These are phyloP conservation scores for Campoletis sonorensis DNA, from an alignment of 1,140 invertebrate species.

Conservation along the genomic window DNA sequence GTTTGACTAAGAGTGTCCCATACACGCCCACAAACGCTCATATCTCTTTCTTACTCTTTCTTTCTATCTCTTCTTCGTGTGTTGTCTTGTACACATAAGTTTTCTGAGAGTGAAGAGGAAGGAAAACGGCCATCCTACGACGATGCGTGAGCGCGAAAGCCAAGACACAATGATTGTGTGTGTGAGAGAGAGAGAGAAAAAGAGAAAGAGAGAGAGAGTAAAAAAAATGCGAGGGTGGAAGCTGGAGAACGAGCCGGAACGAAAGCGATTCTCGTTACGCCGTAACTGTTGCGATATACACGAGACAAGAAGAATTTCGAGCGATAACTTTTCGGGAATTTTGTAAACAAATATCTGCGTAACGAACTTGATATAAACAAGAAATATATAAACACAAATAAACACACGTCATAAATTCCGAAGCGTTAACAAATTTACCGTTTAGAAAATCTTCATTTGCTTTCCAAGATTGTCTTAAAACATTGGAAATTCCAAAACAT, in stretches of 20 bases:
- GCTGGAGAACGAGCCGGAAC: slow-evolving; percentile 33
- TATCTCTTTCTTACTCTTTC: background rate
- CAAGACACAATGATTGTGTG: background rate
- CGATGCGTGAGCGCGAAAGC: slow-evolving; percentile 46
- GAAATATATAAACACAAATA: too few relatives aligned
- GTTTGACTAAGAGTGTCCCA: background rate
- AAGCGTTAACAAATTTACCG: too few relatives aligned
- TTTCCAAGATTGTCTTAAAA: too few relatives aligned
- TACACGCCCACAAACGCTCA: slow-evolving; percentile 16
- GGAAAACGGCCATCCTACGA: slow-evolving; percentile 68
- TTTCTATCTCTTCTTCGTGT: background rate
- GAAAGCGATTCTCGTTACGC: slow-evolving; percentile 30
- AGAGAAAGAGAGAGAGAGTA: background rate
- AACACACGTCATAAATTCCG: too few relatives aligned
- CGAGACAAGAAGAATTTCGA: background rate
- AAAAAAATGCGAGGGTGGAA: slow-evolving; percentile 12
- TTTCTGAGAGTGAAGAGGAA: slow-evolving; percentile 57
- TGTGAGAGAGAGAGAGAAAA: background rate
- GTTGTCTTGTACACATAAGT: background rate
- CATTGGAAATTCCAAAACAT: too few relatives aligned
- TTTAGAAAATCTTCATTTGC: too few relatives aligned
- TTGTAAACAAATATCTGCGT: background rate
- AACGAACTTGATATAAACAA: too few relatives aligned
- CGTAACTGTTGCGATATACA: slow-evolving; percentile 8
- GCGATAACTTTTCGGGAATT: slow-evolving; percentile 15